Percentiles rank a stretch among this genome's conserved stretches.
Conservation (phyloP, 2,797 vertebrate genomes). For the Thunnus albacares region DNA sequence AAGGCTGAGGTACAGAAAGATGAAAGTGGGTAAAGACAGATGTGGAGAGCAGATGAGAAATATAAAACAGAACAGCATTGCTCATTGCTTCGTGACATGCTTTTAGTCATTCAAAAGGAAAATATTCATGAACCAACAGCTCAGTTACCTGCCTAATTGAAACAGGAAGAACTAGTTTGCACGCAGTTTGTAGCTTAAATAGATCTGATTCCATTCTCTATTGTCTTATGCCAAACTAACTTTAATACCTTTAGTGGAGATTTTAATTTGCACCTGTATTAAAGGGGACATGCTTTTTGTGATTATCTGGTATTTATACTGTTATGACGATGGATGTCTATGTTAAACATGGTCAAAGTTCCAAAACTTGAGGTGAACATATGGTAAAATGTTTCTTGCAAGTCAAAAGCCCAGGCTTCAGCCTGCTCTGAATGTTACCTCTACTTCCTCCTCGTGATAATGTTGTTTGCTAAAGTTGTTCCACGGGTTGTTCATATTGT, state of each 20-base stretch:
- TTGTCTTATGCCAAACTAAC: not conserved
- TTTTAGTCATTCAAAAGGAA: slow-evolving; percentile 3
- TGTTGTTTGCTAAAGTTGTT: too few relatives aligned
- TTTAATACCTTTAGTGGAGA: not conserved
- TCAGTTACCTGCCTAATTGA: not conserved
- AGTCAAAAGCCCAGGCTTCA: too few relatives aligned
- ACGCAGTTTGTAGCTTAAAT: not conserved
- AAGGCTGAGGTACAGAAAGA: slow-evolving; percentile 5
- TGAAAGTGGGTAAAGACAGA: slow-evolving; percentile 12
- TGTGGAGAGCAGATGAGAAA: not conserved
- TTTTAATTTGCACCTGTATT: not conserved
- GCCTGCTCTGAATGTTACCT: too few relatives aligned
- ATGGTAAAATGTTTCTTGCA: too few relatives aligned
- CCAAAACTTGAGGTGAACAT: too few relatives aligned
- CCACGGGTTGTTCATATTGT: too few relatives aligned
- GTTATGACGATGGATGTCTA: too few relatives aligned
- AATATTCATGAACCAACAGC: not conserved
- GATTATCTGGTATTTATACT: too few relatives aligned
- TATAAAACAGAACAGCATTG: slow-evolving; percentile 2
- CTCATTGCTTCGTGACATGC: slow-evolving; percentile 8
- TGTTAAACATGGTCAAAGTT: too few relatives aligned
- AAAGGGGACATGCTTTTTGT: too few relatives aligned
- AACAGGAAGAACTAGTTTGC: not conserved
- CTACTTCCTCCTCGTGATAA: too few relatives aligned
- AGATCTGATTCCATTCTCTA: not conserved